A percentile compares a stretch with the other conserved stretches of the same genome.
Conservation (phyloP, 2,888 invertebrate species). For the Metellina segmentata region DNA sequence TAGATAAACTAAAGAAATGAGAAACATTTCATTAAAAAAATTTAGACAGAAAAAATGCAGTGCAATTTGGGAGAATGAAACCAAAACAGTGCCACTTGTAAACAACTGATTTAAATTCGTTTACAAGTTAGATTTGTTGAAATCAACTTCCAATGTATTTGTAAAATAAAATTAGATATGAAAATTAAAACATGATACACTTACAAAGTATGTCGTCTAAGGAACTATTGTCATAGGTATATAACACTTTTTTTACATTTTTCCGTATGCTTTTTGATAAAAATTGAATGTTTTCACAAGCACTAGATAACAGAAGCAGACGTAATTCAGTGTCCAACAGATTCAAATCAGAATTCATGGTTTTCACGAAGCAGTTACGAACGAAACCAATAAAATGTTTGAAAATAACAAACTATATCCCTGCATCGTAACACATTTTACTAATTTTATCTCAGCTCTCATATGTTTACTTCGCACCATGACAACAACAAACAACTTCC, state of each 20-base stretch:
- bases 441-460: conserved; percentile 1
- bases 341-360: not conserved
- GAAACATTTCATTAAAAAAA: too few relatives aligned
- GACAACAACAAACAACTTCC: conserved; percentile 39
- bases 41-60: too few relatives aligned
- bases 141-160: too few relatives aligned
- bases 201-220: conserved; percentile 73
- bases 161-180: not conserved
- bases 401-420: not conserved
- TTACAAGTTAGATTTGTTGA: too few relatives aligned
- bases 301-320: conserved; percentile 56
- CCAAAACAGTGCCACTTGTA: too few relatives aligned
- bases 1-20: too few relatives aligned
- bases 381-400: not conserved
- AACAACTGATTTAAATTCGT: too few relatives aligned
- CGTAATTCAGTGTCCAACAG: conserved; percentile 19
- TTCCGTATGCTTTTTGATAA: conserved; percentile 47
- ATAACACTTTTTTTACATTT: conserved; percentile 66
- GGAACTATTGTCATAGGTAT: conserved; percentile 66
- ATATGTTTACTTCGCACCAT: conserved; percentile 61
- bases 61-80: too few relatives aligned
- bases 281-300: conserved; percentile 50
- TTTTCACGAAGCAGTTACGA: not conserved
- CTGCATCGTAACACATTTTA: not conserved
- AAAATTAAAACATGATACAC: not conserved